Evolutionary conservation across 2,888 invertebrate species (phyloP), one percentile per base, ranked within the genome.

Genomic region (Drosophila yooni): DNA sequence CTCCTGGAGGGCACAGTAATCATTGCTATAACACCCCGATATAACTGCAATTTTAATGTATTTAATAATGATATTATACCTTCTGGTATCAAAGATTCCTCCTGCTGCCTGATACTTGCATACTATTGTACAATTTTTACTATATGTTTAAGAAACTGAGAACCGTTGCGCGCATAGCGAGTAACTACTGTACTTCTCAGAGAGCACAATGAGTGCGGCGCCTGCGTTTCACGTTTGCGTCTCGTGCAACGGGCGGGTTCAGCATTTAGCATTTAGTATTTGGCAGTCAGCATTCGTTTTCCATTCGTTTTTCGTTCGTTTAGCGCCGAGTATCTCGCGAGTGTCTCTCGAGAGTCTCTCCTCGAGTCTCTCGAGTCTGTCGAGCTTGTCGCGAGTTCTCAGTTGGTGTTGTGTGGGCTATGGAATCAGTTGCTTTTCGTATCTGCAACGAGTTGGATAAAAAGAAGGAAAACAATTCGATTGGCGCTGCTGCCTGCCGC

Each of bases 361-460:
- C 27, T 4, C 46, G 13, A 56, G 38, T 27, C 51, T 36, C 36
- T 7, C 18, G 54, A 46, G 25, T 25, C 15, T 8, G 25, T 25
- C 46, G 25, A 25, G 15, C 25, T 46, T 7, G 25, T 8, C 27
- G n/a, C n/a, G 48, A 38, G 70, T 43, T 69, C 57, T 80, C 80
- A 70, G 79, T 80, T 65, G 15, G 67, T 51, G 63, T 63, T 69
- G 66, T 57, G 75, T 60, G 56, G 48, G 52, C 54, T 54, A 70
- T 71, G 57, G 68, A 78, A 75, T 77, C 82, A 85, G 86, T 81
- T 80, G 82, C 74, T 82, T 67, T 74, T 79, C 74, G 82, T 80
- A 81, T 82, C 80, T 87, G 81, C 83, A 85, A 79, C 83, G 88
- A 81, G 83, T 83, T 81, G 90, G 88, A 83, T 84, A 77, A 46